Conservation (phyloP, 1,140 invertebrate species). For the Odontomachus brunneus region DNA sequence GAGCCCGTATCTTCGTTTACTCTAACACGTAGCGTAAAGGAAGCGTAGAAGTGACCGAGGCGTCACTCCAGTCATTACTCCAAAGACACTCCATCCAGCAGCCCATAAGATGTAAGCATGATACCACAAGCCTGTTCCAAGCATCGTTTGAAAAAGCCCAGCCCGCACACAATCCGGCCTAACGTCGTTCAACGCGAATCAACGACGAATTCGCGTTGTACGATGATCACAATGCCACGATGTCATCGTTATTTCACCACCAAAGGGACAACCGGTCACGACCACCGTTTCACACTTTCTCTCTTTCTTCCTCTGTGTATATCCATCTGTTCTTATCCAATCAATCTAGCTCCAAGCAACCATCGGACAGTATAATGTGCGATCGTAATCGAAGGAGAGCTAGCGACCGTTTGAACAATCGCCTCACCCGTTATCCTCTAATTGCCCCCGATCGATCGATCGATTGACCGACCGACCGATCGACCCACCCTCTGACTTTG, state of each 20-base stretch:
- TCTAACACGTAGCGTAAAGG: not conserved
- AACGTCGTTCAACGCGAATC: not conserved
- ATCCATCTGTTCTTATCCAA: slow-evolving; percentile 31
- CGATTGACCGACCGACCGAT: not conserved
- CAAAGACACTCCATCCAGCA: not conserved
- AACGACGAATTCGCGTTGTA: not conserved
- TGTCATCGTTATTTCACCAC: slow-evolving; percentile 30
- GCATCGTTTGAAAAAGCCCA: not conserved
- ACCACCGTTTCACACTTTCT: slow-evolving; percentile 61
- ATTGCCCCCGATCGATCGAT: slow-evolving; percentile 22
- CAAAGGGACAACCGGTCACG: not conserved
- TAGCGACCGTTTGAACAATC: slow-evolving; percentile 57
- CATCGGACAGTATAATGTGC: slow-evolving; percentile 32
- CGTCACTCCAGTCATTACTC: not conserved
- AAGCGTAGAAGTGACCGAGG: not conserved
- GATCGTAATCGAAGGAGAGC: slow-evolving; percentile 52
- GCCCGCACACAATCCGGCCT: not conserved
- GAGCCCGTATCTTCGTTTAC: not conserved
- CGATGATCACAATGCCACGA: slow-evolving; percentile 12
- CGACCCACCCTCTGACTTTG: slow-evolving; percentile 31
- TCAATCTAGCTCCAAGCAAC: slow-evolving; percentile 31
- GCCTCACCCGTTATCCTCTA: slow-evolving; percentile 58
- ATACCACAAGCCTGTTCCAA: not conserved
- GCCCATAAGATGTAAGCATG: not conserved
- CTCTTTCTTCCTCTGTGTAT: slow-evolving; percentile 29